These are phyloP conservation scores for Lethocerus indicus DNA, from an alignment of 1,140 invertebrate species.

Conservation along the genomic window DNA sequence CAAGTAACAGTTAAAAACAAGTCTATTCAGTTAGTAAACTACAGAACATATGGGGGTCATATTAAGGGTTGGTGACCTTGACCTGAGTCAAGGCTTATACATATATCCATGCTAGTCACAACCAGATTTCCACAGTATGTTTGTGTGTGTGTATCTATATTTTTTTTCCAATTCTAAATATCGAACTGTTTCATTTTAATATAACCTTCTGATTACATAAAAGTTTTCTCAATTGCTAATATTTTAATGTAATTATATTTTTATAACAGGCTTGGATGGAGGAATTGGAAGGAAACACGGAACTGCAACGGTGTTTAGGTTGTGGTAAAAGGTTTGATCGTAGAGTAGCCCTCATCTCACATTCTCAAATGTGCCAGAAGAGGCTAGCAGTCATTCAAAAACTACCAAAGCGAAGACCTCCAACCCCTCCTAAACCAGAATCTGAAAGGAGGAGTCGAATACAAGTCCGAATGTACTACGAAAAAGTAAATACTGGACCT, in stretches of 20 bases:
- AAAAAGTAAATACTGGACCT: background rate
- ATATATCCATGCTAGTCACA: no score
- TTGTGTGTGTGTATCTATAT: no score
- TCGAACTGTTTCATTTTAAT: no score
- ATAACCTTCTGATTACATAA: no score
- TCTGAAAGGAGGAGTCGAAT: slow-evolving; percentile 13
- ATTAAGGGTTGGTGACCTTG: no score
- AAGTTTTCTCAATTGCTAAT: slow-evolving; percentile 1
- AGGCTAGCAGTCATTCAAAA: slow-evolving; percentile 19
- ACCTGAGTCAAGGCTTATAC: no score
- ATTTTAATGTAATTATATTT: slow-evolving; percentile 5
- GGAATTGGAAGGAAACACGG: slow-evolving; percentile 34
- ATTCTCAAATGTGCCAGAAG: slow-evolving; percentile 32
- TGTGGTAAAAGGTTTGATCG: slow-evolving; percentile 48
- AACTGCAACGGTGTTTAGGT: slow-evolving; percentile 39
- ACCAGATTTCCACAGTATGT: no score
- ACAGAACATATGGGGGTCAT: no score
- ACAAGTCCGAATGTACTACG: slow-evolving; percentile 13
- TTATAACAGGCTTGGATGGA: slow-evolving; percentile 34
- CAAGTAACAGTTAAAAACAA: no score
- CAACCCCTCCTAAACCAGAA: background rate
- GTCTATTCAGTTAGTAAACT: no score
- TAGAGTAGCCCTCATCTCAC: slow-evolving; percentile 41
- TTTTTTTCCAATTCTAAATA: no score
- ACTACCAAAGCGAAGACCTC: background rate